Conservation (phyloP, 2,888 invertebrate species). For the Sminthurides aquaticus region DNA sequence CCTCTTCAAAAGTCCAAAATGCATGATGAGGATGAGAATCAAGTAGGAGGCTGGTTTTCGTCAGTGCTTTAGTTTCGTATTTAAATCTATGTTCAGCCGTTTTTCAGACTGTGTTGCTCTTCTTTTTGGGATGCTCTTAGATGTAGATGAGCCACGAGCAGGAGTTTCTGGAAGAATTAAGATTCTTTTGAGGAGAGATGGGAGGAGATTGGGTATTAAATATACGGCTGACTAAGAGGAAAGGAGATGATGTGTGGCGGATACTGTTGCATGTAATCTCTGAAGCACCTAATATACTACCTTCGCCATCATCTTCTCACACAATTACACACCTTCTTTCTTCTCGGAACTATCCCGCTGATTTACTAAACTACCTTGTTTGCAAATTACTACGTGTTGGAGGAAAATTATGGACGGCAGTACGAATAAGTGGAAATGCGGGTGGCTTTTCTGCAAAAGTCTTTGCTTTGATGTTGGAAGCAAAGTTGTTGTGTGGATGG, state of each 20-base stretch:
- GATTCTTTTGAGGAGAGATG: not conserved
- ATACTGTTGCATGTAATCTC: slow-evolving; percentile 2
- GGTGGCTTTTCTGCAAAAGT: no score
- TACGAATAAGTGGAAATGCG: no score
- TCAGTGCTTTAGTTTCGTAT: no score
- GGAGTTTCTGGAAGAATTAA: not conserved
- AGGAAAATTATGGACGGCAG: not conserved
- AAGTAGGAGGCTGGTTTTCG: not conserved
- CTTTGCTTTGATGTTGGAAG: no score
- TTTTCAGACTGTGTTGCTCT: no score
- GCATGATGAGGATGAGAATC: not conserved
- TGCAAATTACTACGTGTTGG: not conserved
- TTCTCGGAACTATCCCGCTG: not conserved
- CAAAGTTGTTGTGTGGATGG: no score
- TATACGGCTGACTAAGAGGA: not conserved
- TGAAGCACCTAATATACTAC: not conserved
- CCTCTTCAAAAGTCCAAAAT: not conserved
- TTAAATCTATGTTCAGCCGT: no score
- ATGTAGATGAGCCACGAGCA: no score
- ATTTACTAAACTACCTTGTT: not conserved
- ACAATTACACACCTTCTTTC: not conserved
- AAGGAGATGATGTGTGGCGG: slow-evolving; percentile 5
- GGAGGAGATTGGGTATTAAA: not conserved
- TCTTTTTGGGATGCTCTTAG: no score
- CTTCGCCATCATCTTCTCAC: not conserved